Conservation (phyloP, 2,113 vertebrate genomes). For the Coptodon bakossiorum region DNA sequence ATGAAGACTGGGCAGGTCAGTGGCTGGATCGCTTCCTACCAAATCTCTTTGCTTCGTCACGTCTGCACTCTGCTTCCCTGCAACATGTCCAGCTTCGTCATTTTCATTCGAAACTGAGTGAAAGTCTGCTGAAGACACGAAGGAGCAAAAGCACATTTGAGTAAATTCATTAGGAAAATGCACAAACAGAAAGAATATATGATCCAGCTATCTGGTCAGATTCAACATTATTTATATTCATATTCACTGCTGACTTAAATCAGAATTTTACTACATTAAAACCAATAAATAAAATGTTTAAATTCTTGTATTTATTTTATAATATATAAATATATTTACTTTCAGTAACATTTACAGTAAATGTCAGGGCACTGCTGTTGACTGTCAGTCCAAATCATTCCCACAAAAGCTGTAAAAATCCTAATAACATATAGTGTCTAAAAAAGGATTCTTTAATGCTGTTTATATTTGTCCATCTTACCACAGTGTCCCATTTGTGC, state of each 20-base stretch:
- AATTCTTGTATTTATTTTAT: not conserved
- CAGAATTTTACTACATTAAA: not conserved
- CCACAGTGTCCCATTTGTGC: constrained; percentile 35
- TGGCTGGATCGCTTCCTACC: not conserved
- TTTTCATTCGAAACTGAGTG: constrained; percentile 19
- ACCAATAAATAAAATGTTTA: not conserved
- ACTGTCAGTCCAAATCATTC: not conserved
- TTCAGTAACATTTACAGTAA: not conserved
- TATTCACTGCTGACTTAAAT: not conserved
- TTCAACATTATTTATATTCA: not conserved
- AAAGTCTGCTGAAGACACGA: constrained; percentile 30
- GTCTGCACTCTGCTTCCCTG: constrained; percentile 10
- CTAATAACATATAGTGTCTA: not conserved
- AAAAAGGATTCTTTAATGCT: not conserved
- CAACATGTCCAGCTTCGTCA: not conserved
- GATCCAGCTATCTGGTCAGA: not conserved
- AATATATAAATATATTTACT: not conserved
- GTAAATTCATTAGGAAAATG: not conserved
- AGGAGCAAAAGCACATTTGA: not conserved
- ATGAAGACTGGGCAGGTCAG: not conserved
- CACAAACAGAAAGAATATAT: not conserved
- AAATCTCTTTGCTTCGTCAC: constrained; percentile 27
- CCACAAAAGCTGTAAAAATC: not conserved
- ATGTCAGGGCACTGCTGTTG: not conserved
- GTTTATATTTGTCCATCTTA: not conserved